Evolutionary conservation across 2,888 invertebrate genomes (phyloP).

Genomic region (Thumatha senex): DNA sequence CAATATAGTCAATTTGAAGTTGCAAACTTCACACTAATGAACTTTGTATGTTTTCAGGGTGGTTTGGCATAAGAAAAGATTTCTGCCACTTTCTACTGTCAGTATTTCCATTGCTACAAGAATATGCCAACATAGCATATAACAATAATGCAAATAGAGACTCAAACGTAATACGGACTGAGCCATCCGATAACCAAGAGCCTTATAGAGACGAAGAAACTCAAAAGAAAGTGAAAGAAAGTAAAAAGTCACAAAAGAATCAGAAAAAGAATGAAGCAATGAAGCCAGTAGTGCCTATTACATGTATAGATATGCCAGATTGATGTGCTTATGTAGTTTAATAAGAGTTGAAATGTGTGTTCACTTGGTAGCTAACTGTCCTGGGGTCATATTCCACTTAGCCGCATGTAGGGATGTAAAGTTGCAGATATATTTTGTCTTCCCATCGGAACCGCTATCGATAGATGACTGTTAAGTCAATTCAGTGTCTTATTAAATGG

Average conservation of each 20-base stretch:
- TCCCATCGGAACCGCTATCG: too few species aligned
- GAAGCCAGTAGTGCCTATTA: slow-evolving; percentile 94
- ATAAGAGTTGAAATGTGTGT: slow-evolving; percentile 60
- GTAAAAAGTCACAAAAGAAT: slow-evolving; percentile 86
- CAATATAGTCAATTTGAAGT: too few species aligned
- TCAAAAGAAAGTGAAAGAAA: slow-evolving; percentile 78
- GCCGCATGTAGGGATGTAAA: not conserved
- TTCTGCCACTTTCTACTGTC: slow-evolving; percentile 98
- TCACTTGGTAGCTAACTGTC: slow-evolving; percentile 55
- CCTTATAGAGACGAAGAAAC: slow-evolving; percentile 75
- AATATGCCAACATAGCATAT: slow-evolving; percentile 99
- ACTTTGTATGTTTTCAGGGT: slow-evolving; percentile 87
- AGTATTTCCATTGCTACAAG: slow-evolving; percentile 96
- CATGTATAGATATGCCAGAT: slow-evolving; percentile 96
- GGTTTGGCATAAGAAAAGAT: slow-evolving; percentile 99
- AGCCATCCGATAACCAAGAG: slow-evolving; percentile 67
- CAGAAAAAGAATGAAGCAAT: slow-evolving; percentile 90
- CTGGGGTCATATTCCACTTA: slow-evolving; percentile 17
- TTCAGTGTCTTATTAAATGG: too few species aligned
- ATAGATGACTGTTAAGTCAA: too few species aligned
- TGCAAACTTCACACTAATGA: not conserved
- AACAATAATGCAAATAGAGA: slow-evolving; percentile 83
- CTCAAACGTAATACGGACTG: slow-evolving; percentile 57
- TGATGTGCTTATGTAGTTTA: slow-evolving; percentile 69
- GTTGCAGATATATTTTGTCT: too few species aligned